Conservation (phyloP, 1,140 invertebrate species). For the Procambarus clarkii region DNA sequence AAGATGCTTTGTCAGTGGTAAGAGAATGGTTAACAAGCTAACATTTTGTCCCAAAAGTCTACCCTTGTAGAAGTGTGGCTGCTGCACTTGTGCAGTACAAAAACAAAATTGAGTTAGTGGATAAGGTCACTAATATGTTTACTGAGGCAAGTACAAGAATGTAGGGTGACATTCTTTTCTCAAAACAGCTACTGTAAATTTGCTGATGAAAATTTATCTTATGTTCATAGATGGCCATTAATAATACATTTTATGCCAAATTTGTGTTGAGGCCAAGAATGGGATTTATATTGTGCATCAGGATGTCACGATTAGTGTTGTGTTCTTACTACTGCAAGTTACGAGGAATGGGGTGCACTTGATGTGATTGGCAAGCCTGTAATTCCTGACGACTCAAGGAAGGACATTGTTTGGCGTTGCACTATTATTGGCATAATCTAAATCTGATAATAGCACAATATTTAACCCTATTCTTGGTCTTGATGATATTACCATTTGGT, state of each 20-base stretch:
- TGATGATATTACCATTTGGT: conserved; percentile 45
- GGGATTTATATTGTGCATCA: conserved; percentile 26
- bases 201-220: conserved; percentile 28
- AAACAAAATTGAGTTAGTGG: conserved; percentile 11
- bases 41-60: conserved; percentile 1
- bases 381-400: background rate
- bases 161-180: conserved; percentile 28
- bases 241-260: conserved; percentile 54
- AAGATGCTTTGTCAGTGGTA: conserved; percentile 60
- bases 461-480: conserved; percentile 6
- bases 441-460: background rate
- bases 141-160: conserved; percentile 31
- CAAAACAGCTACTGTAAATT: conserved; percentile 34
- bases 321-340: background rate
- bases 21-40: conserved; percentile 54
- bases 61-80: conserved; percentile 6
- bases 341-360: background rate
- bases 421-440: background rate
- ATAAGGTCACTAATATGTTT: conserved; percentile 44
- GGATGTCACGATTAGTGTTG: background rate
- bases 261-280: conserved; percentile 34
- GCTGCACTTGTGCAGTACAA: conserved; percentile 21
- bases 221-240: conserved; percentile 46
- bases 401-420: background rate
- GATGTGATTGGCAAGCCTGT: background rate